Evolutionary conservation across 2,113 vertebrate species (phyloP).

Genomic region (Phrynosoma platyrhinos): DNA sequence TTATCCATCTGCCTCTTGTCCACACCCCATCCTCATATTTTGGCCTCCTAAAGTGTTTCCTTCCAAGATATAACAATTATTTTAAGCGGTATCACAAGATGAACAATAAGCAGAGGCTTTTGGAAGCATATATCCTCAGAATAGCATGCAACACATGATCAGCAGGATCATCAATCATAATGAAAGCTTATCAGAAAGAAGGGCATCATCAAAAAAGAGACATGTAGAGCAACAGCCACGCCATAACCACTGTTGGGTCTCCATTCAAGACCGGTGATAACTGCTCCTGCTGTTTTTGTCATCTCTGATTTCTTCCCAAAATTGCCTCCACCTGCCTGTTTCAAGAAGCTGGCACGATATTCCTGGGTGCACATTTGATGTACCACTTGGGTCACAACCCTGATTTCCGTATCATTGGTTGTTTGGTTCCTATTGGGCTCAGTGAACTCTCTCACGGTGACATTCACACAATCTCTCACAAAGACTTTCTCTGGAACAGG

Average conservation of each 20-base stretch:
- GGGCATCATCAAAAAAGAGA: too few relatives aligned
- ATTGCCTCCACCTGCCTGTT: constrained; percentile 46
- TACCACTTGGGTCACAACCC: constrained; percentile 68
- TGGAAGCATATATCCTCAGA: neutral
- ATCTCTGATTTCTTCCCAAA: neutral
- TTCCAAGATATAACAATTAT: too few relatives aligned
- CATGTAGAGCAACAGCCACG: neutral
- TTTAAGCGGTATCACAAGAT: too few relatives aligned
- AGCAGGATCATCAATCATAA: too few relatives aligned
- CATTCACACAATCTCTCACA: constrained; percentile 70
- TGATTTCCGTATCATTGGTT: constrained; percentile 61
- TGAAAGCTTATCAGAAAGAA: too few relatives aligned
- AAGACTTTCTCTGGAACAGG: constrained; percentile 62
- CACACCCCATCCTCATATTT: too few relatives aligned
- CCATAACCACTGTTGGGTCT: neutral
- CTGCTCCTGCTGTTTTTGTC: neutral
- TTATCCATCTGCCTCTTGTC: too few relatives aligned
- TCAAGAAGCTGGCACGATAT: constrained; percentile 36
- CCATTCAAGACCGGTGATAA: neutral
- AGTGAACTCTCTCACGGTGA: constrained; percentile 66
- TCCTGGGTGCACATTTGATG: constrained; percentile 70
- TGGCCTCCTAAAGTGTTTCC: too few relatives aligned
- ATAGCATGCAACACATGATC: neutral
- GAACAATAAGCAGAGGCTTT: too few relatives aligned
- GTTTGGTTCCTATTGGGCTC: constrained; percentile 68